Percentiles rank a stretch among this genome's conserved stretches.
phyloP scores from a whole-genome alignment of 2,797 vertebrate genomes.

The Melanotaenia boesemani region DNA sequence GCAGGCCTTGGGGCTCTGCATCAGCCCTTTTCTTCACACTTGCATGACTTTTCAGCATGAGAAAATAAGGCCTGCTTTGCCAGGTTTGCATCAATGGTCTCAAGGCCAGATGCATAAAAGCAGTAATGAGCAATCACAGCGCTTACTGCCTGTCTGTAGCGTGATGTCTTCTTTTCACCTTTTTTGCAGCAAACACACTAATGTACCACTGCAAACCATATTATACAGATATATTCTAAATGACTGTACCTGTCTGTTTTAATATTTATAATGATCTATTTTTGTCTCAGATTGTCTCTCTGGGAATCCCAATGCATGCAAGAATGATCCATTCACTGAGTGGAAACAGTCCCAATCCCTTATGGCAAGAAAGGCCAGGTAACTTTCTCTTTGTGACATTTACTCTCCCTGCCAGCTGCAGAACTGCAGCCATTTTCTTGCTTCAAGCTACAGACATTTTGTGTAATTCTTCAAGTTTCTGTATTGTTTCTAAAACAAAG shows the following conservation, averaged over 20 bases:
- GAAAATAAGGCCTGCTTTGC: conserved; percentile 17
- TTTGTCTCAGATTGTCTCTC: conserved; percentile 86
- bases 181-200: neutral
- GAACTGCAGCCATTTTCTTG: too few species aligned
- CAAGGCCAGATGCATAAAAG: conserved; percentile 14
- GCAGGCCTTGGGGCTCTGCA: conserved; percentile 7
- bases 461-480: neutral
- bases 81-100: conserved; percentile 10
- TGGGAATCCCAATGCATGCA: conserved; percentile 93
- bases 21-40: conserved; percentile 47
- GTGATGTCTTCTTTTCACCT: neutral
- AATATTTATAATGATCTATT: neutral
- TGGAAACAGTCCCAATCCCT: conserved; percentile 89
- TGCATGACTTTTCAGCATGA: conserved; percentile 54
- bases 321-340: conserved; percentile 92
- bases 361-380: conserved; percentile 96
- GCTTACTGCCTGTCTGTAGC: neutral
- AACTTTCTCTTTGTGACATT: conserved; percentile 9
- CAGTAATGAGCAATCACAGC: neutral
- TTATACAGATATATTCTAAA: neutral
- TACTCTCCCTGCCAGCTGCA: neutral
- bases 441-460: neutral
- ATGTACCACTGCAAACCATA: neutral
- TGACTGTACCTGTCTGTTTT: neutral
- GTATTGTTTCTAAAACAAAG: neutral